phyloP scores from a whole-genome alignment of 2,113 vertebrate species.

The Cephalopholis sonnerati region DNA sequence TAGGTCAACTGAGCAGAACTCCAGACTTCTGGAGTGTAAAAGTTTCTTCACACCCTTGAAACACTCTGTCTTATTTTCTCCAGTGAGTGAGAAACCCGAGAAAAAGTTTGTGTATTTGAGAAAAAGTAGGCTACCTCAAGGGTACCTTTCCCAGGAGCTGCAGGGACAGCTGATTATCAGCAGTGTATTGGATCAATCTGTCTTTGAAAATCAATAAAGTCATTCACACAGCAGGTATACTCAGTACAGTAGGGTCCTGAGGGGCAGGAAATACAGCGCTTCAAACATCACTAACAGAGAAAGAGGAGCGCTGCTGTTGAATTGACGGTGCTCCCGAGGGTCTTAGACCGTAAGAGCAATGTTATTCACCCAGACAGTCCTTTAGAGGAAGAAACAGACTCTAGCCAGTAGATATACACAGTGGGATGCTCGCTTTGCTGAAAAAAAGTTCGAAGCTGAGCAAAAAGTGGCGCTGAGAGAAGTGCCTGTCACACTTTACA shows the following conservation, averaged over 20 bases:
- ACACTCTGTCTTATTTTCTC: constrained; percentile 10
- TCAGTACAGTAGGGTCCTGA: constrained; percentile 26
- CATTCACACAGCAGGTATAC: neutral
- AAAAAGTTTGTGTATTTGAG: constrained; percentile 25
- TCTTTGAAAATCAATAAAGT: constrained; percentile 62
- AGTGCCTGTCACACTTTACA: constrained; percentile 41
- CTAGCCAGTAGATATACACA: neutral
- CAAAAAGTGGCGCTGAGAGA: constrained; percentile 16
- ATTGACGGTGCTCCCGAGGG: constrained; percentile 38
- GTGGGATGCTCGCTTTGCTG: neutral
- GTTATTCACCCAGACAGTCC: constrained; percentile 50
- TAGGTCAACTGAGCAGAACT: constrained; percentile 4
- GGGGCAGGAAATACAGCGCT: constrained; percentile 20
- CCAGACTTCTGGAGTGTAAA: neutral
- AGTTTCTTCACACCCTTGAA: constrained; percentile 25
- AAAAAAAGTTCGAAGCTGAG: neutral
- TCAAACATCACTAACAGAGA: constrained; percentile 29
- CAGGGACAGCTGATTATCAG: constrained; percentile 53
- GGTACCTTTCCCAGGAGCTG: constrained; percentile 8
- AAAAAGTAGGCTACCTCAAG: constrained; percentile 21
- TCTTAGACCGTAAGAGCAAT: constrained; percentile 23
- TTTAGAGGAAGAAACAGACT: constrained; percentile 42
- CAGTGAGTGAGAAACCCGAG: neutral
- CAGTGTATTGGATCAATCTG: constrained; percentile 39
- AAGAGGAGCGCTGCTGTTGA: constrained; percentile 19